Conservation (phyloP, 2,797 vertebrate genomes). For the Cottoperca gobio region DNA sequence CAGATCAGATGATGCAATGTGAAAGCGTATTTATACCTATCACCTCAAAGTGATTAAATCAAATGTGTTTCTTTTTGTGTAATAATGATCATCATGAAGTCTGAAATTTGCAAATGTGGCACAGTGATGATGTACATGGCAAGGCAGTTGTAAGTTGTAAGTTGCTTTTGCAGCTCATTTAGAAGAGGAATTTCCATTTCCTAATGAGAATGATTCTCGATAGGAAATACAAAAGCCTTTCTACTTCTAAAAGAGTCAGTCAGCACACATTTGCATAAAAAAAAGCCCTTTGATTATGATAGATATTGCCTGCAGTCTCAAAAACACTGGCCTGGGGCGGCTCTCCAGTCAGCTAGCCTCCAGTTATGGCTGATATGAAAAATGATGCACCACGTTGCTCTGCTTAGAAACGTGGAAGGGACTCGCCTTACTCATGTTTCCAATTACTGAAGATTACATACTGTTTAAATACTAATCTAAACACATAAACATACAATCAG, state of each 20-base stretch:
- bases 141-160: slow-evolving; percentile 35
- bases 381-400: slow-evolving; percentile 54
- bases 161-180: slow-evolving; percentile 68
- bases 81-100: slow-evolving; percentile 23
- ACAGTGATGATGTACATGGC: slow-evolving; percentile 39
- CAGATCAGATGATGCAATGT: not conserved
- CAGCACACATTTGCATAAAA: slow-evolving; percentile 83
- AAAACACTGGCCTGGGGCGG: slow-evolving; percentile 77
- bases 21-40: not conserved
- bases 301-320: slow-evolving; percentile 77
- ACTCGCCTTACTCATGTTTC: slow-evolving; percentile 54
- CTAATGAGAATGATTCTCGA: slow-evolving; percentile 78
- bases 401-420: slow-evolving; percentile 51
- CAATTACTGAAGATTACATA: slow-evolving; percentile 65
- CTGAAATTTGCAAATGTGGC: slow-evolving; percentile 43
- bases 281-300: slow-evolving; percentile 82
- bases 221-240: slow-evolving; percentile 75
- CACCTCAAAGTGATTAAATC: slow-evolving; percentile 27
- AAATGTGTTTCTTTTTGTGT: slow-evolving; percentile 24
- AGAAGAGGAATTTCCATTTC: slow-evolving; percentile 68
- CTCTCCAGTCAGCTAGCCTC: slow-evolving; percentile 78
- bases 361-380: slow-evolving; percentile 74
- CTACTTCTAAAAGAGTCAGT: slow-evolving; percentile 79
- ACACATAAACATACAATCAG: slow-evolving; percentile 47
- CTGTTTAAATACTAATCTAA: slow-evolving; percentile 67